A percentile compares a stretch with the other conserved stretches of the same genome.
Evolutionary conservation across 2,888 invertebrate species (phyloP).

Genomic region (Pristionchus entomophagus): DNA sequence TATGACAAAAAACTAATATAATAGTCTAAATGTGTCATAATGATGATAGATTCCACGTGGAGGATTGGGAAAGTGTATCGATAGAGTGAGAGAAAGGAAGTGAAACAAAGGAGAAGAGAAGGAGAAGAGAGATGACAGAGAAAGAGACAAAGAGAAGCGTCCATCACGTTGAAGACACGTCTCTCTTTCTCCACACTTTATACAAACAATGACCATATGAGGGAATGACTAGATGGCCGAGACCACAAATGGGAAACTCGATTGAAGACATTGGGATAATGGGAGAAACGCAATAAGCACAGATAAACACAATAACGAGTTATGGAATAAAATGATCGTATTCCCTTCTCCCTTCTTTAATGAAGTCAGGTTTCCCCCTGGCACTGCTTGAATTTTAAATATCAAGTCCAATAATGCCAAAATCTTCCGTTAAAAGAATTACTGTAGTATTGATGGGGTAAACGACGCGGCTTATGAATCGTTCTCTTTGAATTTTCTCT

Average conservation of each 20-base stretch:
- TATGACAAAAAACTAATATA: background rate
- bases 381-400: no score
- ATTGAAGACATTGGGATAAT: background rate
- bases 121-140: background rate
- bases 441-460: no score
- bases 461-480: no score
- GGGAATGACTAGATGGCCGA: background rate
- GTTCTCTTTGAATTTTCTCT: no score
- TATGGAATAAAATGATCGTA: background rate
- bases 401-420: no score
- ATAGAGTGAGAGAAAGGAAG: background rate
- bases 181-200: background rate
- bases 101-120: background rate
- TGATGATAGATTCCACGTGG: constrained; percentile 32
- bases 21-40: background rate
- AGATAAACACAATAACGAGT: background rate
- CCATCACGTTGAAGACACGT: background rate
- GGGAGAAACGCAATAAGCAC: background rate
- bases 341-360: background rate
- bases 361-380: no score
- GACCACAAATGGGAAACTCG: background rate
- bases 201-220: background rate
- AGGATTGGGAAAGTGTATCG: background rate
- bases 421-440: no score
- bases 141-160: constrained; percentile 12